Evolutionary conservation across 2,888 invertebrate species (phyloP).

Genomic region (Tineola bisselliella): DNA sequence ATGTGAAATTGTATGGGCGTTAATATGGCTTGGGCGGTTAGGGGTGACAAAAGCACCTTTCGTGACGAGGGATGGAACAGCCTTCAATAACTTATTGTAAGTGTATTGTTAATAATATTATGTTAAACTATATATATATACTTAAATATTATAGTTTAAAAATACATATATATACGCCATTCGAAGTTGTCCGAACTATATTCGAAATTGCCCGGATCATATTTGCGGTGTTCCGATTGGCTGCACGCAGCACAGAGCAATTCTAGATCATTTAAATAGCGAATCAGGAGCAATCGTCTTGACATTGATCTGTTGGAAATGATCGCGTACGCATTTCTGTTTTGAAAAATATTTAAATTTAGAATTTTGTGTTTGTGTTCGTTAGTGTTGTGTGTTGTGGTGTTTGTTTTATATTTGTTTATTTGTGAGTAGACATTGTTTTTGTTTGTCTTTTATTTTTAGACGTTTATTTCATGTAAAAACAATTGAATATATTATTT

Average conservation of each 20-base stretch:
- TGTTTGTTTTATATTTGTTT: constrained; percentile 11
- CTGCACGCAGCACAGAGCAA: constrained; percentile 19
- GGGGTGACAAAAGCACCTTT: too few species aligned
- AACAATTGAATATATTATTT: too few species aligned
- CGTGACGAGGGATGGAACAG: too few species aligned
- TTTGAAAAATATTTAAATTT: constrained; percentile 18
- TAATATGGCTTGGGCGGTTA: too few species aligned
- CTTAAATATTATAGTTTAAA: too few species aligned
- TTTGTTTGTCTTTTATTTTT: neutral
- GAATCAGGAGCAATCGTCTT: constrained; percentile 42
- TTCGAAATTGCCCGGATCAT: constrained; percentile 35
- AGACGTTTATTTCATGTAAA: neutral
- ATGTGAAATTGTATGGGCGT: too few species aligned
- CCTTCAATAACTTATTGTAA: too few species aligned
- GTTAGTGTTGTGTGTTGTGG: constrained; percentile 15
- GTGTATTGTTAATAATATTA: too few species aligned
- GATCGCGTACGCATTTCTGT: constrained; percentile 28
- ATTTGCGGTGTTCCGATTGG: constrained; percentile 31
- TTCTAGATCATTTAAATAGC: constrained; percentile 63
- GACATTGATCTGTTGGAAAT: constrained; percentile 47
- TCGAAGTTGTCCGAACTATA: neutral
- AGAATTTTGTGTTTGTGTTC: constrained; percentile 16
- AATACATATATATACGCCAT: too few species aligned
- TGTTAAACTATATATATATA: too few species aligned
- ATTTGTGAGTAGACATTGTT: neutral